A percentile compares a stretch with the other conserved stretches of the same genome.
These are phyloP conservation scores for Stomatorhinus walkeri DNA, from an alignment of 2,797 vertebrate species.

Conservation along the genomic window DNA sequence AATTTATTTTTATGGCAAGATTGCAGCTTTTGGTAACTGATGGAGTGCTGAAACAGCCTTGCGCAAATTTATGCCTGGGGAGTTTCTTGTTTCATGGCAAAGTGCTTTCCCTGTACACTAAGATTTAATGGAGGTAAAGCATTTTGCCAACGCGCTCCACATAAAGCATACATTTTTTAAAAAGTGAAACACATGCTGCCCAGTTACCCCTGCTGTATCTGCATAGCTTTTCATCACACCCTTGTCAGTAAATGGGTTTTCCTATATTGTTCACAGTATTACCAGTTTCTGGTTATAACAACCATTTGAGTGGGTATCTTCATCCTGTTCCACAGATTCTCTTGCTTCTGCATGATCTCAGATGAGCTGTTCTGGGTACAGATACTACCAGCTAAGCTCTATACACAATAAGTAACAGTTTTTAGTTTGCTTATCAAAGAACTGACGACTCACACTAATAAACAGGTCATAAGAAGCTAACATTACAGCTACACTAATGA, in stretches of 20 bases:
- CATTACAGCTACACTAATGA: background rate
- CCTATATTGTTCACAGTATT: background rate
- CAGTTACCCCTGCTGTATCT: background rate
- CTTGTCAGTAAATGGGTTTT: slow-evolving; percentile 16
- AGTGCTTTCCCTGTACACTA: background rate
- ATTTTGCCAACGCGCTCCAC: background rate
- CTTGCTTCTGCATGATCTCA: background rate
- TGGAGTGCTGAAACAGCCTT: background rate
- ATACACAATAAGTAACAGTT: background rate
- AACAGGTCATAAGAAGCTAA: background rate
- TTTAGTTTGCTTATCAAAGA: background rate
- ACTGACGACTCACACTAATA: background rate
- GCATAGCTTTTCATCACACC: background rate
- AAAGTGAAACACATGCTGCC: background rate
- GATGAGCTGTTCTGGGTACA: background rate
- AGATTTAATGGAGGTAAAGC: background rate
- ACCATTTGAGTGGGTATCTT: background rate
- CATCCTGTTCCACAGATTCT: slow-evolving; percentile 17
- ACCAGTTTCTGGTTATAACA: background rate
- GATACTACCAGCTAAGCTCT: background rate
- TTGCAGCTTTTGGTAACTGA: background rate
- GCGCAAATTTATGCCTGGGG: background rate
- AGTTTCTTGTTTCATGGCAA: background rate
- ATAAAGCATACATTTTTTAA: too few species aligned
- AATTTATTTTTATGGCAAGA: background rate